Conservation (phyloP, 2,113 vertebrate species). For the Phylloscopus trochilus region DNA sequence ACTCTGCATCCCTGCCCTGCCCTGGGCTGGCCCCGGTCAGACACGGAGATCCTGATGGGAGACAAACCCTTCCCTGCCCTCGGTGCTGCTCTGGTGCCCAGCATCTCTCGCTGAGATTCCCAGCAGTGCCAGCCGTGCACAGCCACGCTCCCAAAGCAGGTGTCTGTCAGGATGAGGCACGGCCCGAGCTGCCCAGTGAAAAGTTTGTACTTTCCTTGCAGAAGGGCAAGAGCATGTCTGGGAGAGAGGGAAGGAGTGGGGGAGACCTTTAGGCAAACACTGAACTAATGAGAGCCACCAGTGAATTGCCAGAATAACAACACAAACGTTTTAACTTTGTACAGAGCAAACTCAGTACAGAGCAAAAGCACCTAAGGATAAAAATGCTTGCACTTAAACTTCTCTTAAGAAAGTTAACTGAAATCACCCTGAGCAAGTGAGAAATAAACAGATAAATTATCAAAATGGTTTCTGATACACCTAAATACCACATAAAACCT, state of each 20-base stretch:
- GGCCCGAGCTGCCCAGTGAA: background rate
- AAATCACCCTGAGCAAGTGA: background rate
- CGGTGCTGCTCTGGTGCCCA: background rate
- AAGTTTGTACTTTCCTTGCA: background rate
- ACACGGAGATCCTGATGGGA: background rate
- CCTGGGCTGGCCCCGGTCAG: background rate
- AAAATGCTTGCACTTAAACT: background rate
- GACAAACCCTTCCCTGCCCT: background rate
- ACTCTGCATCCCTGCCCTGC: background rate
- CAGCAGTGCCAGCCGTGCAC: background rate
- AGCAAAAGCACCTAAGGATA: background rate
- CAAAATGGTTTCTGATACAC: conserved; percentile 30
- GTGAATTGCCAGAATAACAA: background rate
- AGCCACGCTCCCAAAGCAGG: background rate
- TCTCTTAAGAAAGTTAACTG: background rate
- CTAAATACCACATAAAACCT: conserved; percentile 31
- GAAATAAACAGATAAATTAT: background rate
- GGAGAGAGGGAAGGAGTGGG: background rate
- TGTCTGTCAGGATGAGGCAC: background rate
- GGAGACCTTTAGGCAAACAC: background rate
- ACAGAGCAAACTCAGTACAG: background rate
- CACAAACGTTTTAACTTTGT: background rate
- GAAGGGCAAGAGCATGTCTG: background rate
- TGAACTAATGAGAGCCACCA: background rate
- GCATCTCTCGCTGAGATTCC: background rate